A percentile compares a stretch with the other conserved stretches of the same genome.
Conservation (phyloP, 2,113 vertebrate species). For the Anoplopoma fimbria region DNA sequence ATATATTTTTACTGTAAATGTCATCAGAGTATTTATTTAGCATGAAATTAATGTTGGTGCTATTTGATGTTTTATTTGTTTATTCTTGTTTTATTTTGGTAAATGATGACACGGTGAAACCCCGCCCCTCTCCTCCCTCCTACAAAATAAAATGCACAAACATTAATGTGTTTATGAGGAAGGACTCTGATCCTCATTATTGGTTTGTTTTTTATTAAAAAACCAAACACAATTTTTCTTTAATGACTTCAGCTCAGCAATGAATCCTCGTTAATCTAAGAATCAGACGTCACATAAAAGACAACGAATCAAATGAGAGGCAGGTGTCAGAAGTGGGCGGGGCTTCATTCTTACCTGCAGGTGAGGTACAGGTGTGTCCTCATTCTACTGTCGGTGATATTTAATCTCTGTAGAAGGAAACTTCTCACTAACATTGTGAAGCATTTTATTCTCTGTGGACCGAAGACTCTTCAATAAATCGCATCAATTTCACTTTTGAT, state of each 20-base stretch:
- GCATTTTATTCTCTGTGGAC: constrained; percentile 47
- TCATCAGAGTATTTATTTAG: constrained; percentile 82
- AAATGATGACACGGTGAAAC: constrained; percentile 1
- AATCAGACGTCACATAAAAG: not conserved
- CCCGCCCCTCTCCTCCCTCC: constrained; percentile 24
- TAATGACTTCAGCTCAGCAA: constrained; percentile 1
- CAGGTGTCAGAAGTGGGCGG: not conserved
- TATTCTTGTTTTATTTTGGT: constrained; percentile 55
- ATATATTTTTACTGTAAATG: constrained; percentile 81
- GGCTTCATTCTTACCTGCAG: not conserved
- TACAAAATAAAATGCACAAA: constrained; percentile 22
- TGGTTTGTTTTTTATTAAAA: too few species aligned
- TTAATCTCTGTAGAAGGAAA: constrained; percentile 61
- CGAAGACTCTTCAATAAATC: constrained; percentile 56
- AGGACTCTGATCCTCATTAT: not conserved
- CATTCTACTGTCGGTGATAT: constrained; percentile 33
- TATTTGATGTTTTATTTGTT: constrained; percentile 61
- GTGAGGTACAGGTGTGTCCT: not conserved
- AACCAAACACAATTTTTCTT: too few species aligned
- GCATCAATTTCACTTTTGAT: constrained; percentile 43
- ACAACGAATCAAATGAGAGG: not conserved
- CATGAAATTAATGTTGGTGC: constrained; percentile 72
- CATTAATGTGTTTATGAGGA: not conserved
- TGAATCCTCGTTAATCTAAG: not conserved
- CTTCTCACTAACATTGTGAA: constrained; percentile 62